Evolutionary conservation across 2,113 vertebrate genomes (phyloP), one percentile per base, ranked within the genome.

Genomic region (Sylvietta virens): DNA sequence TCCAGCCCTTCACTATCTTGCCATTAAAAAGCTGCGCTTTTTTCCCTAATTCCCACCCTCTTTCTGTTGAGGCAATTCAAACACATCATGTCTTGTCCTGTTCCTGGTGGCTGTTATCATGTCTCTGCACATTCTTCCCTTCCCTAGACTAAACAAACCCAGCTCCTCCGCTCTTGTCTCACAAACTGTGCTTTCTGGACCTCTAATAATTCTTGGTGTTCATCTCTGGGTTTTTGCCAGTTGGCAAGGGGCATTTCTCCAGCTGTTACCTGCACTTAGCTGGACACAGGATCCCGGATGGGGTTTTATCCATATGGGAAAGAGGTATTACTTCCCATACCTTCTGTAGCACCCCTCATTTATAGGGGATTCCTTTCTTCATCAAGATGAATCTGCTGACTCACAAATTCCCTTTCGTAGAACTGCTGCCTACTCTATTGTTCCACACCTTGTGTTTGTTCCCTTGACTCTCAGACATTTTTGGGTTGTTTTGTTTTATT

Each of bases 91-190:
- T 76, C 92, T 67, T 85, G 84, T 91, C 81, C 61, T 87, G 81
- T 67, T 91, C 61, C 47, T 74, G 31, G 70, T 94, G 90, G 65
- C 44, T 87, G 45, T 81, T 93, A 92, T 89, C 96, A 44, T 31
- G 53, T 76, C 70, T 81, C 53, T 85, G 65, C 44, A 87, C 65
- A 90, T 95, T 95, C 87, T 89, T 93, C 73, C 61, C 50, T 71
- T 84, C 33, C 57, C 48, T 40, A 96, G 95, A 97, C 95, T 95
- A 96, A 97, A 96, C 92, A 96, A 97, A 91, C 24, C 24, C 19
- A 79, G 15, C 27, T 87, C 53, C 47, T 81, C 74, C 1, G 0
- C 44, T n/a, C 70, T 81, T 90, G 80, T 85, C 84, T 91, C 73
- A 44, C 37, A 31, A 60, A 31, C 7, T 11, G 2, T 27, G 53